Conservation (phyloP, 2,888 invertebrate genomes). For the Drosophila lacicola region DNA sequence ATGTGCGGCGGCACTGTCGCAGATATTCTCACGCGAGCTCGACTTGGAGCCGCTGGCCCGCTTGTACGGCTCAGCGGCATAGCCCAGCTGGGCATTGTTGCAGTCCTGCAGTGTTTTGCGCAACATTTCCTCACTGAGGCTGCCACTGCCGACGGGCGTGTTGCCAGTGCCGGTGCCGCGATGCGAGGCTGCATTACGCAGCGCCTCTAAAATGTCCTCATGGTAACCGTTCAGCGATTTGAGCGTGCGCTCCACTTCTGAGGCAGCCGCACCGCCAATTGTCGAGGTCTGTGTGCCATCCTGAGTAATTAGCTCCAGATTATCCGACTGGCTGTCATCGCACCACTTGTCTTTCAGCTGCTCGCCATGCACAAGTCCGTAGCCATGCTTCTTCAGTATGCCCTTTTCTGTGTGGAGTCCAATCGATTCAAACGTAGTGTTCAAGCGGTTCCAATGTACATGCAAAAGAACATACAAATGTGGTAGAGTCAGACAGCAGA, state of each 20-base stretch:
- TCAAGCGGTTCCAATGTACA: conserved; percentile 57
- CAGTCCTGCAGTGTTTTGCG: conserved; percentile 89
- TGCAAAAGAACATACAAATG: conserved; percentile 76
- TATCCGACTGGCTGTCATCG: conserved; percentile 90
- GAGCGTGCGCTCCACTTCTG: conserved; percentile 94
- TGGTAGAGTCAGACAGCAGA: conserved; percentile 70
- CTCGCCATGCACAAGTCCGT: conserved; percentile 90
- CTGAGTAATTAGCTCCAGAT: conserved; percentile 89
- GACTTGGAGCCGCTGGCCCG: conserved; percentile 86
- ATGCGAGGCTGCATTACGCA: conserved; percentile 92
- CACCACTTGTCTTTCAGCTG: conserved; percentile 92
- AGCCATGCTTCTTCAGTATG: conserved; percentile 94
- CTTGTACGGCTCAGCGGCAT: conserved; percentile 87
- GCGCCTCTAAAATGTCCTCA: conserved; percentile 95
- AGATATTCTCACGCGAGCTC: conserved; percentile 90
- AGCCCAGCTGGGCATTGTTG: conserved; percentile 85
- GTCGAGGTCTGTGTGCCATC: conserved; percentile 89
- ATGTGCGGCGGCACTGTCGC: conserved; percentile 88
- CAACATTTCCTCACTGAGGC: conserved; percentile 89
- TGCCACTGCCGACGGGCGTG: conserved; percentile 88
- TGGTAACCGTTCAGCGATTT: conserved; percentile 96
- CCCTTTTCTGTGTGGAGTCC: conserved; percentile 90
- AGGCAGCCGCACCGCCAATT: conserved; percentile 87
- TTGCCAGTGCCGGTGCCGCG: conserved; percentile 88
- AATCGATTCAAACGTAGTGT: conserved; percentile 22